phyloP scores from a whole-genome alignment of 2,888 invertebrate species.

The Drosophila ustulata region DNA sequence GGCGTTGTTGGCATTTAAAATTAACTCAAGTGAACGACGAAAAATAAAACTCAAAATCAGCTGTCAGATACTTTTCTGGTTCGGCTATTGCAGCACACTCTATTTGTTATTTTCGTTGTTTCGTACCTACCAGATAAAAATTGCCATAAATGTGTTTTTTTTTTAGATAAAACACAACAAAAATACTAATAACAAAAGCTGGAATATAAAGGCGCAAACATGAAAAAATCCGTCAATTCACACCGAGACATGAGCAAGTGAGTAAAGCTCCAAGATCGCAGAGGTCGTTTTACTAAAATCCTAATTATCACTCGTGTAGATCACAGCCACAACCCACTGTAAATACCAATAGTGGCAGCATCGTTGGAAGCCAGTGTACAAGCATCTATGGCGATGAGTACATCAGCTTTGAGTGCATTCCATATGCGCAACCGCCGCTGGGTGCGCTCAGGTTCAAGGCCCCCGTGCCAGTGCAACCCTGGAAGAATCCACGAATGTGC shows the following conservation, averaged over 20 bases:
- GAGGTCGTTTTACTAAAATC: not conserved
- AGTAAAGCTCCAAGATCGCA: constrained; percentile 15
- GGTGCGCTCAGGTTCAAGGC: constrained; percentile 81
- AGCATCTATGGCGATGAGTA: constrained; percentile 69
- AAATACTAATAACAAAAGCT: not conserved
- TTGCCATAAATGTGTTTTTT: constrained; percentile 40
- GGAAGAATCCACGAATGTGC: constrained; percentile 84
- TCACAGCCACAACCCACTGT: constrained; percentile 24
- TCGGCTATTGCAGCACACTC: not conserved
- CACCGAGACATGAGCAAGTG: constrained; percentile 48
- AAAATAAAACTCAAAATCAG: constrained; percentile 43
- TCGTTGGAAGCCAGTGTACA: constrained; percentile 71
- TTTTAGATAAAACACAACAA: constrained; percentile 38
- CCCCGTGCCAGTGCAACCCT: constrained; percentile 83
- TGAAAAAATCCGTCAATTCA: constrained; percentile 16
- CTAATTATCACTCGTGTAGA: not conserved
- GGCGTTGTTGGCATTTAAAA: not conserved
- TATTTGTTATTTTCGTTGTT: constrained; percentile 12
- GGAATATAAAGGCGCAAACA: constrained; percentile 2
- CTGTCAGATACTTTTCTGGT: constrained; percentile 25
- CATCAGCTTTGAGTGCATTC: constrained; percentile 78
- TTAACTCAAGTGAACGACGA: constrained; percentile 26
- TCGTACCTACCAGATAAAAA: constrained; percentile 24
- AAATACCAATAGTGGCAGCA: constrained; percentile 71
- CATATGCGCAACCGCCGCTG: constrained; percentile 85